These are phyloP conservation scores for Thera britannica DNA, from an alignment of 2,888 invertebrate species.

Conservation along the genomic window DNA sequence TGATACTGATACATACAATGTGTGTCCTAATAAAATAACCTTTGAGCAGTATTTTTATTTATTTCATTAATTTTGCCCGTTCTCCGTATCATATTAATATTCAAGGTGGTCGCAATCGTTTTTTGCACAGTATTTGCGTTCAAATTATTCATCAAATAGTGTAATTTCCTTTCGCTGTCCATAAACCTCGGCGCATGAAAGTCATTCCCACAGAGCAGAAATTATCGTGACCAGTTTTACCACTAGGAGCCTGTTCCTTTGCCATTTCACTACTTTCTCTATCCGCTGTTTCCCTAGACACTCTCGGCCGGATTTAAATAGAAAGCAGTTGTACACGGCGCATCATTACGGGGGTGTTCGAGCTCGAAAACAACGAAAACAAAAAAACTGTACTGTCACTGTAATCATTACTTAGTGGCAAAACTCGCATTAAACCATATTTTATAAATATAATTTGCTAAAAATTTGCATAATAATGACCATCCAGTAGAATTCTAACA, in stretches of 20 bases:
- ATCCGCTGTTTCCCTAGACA: conserved; percentile 42
- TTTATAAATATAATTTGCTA: not conserved
- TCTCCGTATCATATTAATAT: not conserved
- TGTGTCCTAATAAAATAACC: too few species aligned
- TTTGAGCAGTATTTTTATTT: not conserved
- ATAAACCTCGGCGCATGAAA: conserved; percentile 49
- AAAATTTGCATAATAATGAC: too few species aligned
- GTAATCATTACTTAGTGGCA: too few species aligned
- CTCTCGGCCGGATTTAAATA: conserved; percentile 12
- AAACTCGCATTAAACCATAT: too few species aligned
- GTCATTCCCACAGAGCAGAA: conserved; percentile 48
- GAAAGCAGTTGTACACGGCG: conserved; percentile 8
- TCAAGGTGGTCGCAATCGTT: not conserved
- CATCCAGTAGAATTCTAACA: too few species aligned
- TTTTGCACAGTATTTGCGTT: not conserved
- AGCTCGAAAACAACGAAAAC: not conserved
- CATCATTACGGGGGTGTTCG: not conserved
- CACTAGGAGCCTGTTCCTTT: conserved; percentile 52
- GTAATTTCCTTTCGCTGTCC: conserved; percentile 18
- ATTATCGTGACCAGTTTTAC: conserved; percentile 61
- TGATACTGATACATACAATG: not conserved
- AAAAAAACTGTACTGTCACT: not conserved
- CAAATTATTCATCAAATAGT: conserved; percentile 7
- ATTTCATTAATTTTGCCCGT: not conserved
- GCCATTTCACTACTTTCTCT: conserved; percentile 65